Conservation (phyloP, 1,140 invertebrate species). For the Drosophila suzukii region DNA sequence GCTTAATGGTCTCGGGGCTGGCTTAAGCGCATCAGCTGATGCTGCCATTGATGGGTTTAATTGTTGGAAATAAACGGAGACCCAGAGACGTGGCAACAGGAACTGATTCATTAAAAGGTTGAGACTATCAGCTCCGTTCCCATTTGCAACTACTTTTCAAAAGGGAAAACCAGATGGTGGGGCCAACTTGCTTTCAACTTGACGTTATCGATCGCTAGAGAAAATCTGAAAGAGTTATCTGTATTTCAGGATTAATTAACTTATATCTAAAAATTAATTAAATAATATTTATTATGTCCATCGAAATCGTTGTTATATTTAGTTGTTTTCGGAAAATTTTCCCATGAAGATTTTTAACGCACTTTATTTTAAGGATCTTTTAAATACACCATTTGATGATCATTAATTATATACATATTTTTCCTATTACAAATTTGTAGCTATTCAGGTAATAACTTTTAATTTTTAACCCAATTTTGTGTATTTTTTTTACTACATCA, state of each 20-base stretch:
- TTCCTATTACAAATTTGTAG: too few relatives aligned
- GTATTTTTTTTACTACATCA: too few relatives aligned
- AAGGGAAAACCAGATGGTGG: not conserved
- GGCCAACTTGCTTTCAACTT: not conserved
- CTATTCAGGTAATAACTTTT: too few relatives aligned
- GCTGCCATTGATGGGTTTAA: slow-evolving; percentile 64
- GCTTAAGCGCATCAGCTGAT: slow-evolving; percentile 56
- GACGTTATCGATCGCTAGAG: too few relatives aligned
- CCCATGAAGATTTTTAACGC: too few relatives aligned
- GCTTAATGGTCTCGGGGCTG: slow-evolving; percentile 50
- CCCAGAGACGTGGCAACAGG: slow-evolving; percentile 7
- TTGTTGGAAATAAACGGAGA: slow-evolving; percentile 45
- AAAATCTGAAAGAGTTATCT: not conserved
- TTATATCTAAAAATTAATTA: not conserved
- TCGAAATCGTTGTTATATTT: too few relatives aligned
- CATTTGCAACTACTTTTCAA: slow-evolving; percentile 29
- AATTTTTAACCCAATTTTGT: too few relatives aligned
- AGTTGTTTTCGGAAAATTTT: too few relatives aligned
- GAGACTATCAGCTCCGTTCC: slow-evolving; percentile 14
- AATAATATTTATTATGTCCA: not conserved
- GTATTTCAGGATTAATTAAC: too few relatives aligned
- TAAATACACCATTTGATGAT: too few relatives aligned
- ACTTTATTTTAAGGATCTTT: not conserved
- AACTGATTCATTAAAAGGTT: slow-evolving; percentile 47
- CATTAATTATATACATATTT: too few relatives aligned